Evolutionary conservation across 2,888 invertebrate genomes (phyloP).

Genomic region (Amiota mariae): DNA sequence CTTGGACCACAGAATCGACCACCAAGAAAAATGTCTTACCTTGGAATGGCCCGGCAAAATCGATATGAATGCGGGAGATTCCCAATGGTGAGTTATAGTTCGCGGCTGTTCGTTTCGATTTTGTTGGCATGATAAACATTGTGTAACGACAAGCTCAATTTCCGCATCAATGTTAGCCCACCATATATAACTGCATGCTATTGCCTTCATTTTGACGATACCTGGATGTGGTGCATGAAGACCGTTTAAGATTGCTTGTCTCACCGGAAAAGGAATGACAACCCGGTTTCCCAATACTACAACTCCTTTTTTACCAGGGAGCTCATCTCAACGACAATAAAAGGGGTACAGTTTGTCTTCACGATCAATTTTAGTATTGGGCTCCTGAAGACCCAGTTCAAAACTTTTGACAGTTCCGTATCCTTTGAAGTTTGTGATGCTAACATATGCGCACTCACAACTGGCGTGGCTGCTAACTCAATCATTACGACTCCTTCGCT

Average conservation of each 20-base stretch:
- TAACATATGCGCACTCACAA: constrained; percentile 26
- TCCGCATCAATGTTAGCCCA: constrained; percentile 33
- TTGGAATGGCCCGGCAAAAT: no score
- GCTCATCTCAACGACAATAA: not conserved
- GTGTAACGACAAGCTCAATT: constrained; percentile 27
- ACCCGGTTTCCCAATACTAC: no score
- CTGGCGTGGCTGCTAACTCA: not conserved
- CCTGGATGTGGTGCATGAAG: constrained; percentile 32
- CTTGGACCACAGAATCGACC: no score
- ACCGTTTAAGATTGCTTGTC: not conserved
- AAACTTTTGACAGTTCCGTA: constrained; percentile 29
- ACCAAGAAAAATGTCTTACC: no score
- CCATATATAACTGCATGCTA: constrained; percentile 34
- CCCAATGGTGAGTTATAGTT: no score
- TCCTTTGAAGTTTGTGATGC: constrained; percentile 32
- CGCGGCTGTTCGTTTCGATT: no score
- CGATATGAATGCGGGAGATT: no score
- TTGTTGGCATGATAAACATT: no score
- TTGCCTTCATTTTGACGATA: constrained; percentile 35
- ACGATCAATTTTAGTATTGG: constrained; percentile 21
- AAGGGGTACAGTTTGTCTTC: constrained; percentile 10
- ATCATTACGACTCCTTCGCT: constrained; percentile 1
- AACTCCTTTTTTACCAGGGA: constrained; percentile 19
- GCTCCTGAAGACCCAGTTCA: constrained; percentile 34
- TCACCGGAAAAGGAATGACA: no score